Evolutionary conservation across 1,140 invertebrate species (phyloP).

Genomic region (Camponotus vicinus): DNA sequence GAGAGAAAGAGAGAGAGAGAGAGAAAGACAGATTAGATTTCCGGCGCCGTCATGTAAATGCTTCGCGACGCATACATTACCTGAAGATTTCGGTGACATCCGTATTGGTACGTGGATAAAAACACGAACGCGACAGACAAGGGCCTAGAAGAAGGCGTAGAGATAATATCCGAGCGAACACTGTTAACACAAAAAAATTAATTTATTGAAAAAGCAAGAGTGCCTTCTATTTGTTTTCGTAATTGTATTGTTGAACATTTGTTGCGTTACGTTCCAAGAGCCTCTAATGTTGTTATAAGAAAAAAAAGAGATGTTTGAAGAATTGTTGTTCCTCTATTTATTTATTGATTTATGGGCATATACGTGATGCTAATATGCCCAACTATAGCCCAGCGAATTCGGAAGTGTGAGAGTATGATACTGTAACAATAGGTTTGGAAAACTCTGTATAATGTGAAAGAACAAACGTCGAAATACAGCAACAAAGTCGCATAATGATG

Average conservation of each 20-base stretch:
- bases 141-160: constrained; percentile 76
- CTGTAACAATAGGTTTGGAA: constrained; percentile 42
- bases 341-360: constrained; percentile 80
- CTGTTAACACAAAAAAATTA: constrained; percentile 81
- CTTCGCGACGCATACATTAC: constrained; percentile 54
- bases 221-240: constrained; percentile 86
- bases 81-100: constrained; percentile 59
- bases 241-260: constrained; percentile 85
- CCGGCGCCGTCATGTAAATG: constrained; percentile 56
- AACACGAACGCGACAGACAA: constrained; percentile 72
- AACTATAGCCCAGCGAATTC: constrained; percentile 77
- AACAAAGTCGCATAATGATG: constrained; percentile 37
- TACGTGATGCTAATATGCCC: constrained; percentile 41
- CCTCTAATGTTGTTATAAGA: constrained; percentile 85
- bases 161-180: constrained; percentile 70
- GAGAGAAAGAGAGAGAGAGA: constrained; percentile 58
- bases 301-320: constrained; percentile 79
- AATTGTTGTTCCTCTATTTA: constrained; percentile 85
- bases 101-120: constrained; percentile 41
- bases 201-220: constrained; percentile 84
- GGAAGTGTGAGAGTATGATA: constrained; percentile 75
- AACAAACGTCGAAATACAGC: constrained; percentile 63
- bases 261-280: constrained; percentile 84
- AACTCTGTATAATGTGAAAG: constrained; percentile 50
- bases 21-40: constrained; percentile 41